Conservation (phyloP, 1,140 invertebrate genomes). For the Neodiprion pinetum region DNA sequence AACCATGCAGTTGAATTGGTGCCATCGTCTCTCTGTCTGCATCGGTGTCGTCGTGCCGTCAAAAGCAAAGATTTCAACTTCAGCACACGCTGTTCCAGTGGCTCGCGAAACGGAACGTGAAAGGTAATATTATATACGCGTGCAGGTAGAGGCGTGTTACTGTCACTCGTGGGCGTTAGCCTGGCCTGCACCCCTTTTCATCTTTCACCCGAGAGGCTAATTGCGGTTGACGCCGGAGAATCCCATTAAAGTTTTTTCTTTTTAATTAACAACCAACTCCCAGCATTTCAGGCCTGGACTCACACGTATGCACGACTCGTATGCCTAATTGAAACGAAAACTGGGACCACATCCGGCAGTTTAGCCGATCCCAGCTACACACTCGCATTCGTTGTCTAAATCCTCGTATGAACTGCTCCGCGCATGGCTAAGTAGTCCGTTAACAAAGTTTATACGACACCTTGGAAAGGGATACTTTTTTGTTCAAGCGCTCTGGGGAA, state of each 20-base stretch:
- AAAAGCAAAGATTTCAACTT: not conserved
- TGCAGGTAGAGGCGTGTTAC: not conserved
- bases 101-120: not conserved
- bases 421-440: not conserved
- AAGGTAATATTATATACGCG: not conserved
- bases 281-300: not conserved
- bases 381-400: not conserved
- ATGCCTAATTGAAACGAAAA: not conserved
- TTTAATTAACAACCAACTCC: not conserved
- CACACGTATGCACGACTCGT: not conserved
- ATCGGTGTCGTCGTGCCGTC: not conserved
- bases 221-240: not conserved
- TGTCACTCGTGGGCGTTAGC: not conserved
- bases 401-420: not conserved
- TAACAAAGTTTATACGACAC: too few relatives aligned
- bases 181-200: not conserved
- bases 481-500: too few relatives aligned
- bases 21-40: not conserved
- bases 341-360: not conserved
- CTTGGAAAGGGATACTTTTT: too few relatives aligned
- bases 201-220: not conserved
- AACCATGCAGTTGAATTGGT: not conserved
- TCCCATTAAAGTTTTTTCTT: conserved; percentile 2
- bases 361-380: not conserved
- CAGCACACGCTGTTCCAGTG: not conserved